Percentiles rank a stretch among this genome's conserved stretches.
Conservation (phyloP, 2,888 invertebrate genomes). For the Ecdyonurus torrentis region DNA sequence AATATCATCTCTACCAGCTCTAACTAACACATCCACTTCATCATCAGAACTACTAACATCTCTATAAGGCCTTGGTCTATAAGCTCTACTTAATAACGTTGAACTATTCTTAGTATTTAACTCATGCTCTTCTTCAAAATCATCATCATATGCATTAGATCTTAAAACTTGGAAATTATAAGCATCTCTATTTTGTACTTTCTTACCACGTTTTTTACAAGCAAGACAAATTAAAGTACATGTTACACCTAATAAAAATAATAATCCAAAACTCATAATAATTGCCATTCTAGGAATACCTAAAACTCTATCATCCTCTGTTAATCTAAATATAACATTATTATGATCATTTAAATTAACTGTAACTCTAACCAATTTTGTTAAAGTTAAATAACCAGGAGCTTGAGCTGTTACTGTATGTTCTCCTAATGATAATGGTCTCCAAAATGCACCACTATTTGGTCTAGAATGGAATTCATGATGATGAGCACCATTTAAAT, state of each 20-base stretch:
- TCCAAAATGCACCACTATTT: conserved; percentile 23
- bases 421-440: conserved; percentile 23
- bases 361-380: conserved; percentile 30
- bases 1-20: neutral
- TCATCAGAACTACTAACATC: neutral
- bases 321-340: conserved; percentile 45
- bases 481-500: conserved; percentile 21
- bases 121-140: neutral
- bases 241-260: conserved; percentile 4
- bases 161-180: neutral
- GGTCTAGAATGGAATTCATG: conserved; percentile 13
- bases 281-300: conserved; percentile 64
- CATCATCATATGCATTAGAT: neutral
- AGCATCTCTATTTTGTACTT: neutral
- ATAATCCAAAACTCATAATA: conserved; percentile 41
- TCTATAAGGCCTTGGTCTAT: neutral
- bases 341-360: conserved; percentile 23
- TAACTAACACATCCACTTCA: neutral
- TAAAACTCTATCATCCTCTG: conserved; percentile 45
- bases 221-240: conserved; percentile 1
- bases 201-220: neutral
- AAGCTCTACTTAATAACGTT: neutral
- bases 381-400: conserved; percentile 38
- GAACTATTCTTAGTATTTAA: neutral
- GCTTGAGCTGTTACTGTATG: conserved; percentile 35